Base-by-base conservation (phyloP, 2,113 vertebrate species). In the Limnothrissa miodon region DNA sequence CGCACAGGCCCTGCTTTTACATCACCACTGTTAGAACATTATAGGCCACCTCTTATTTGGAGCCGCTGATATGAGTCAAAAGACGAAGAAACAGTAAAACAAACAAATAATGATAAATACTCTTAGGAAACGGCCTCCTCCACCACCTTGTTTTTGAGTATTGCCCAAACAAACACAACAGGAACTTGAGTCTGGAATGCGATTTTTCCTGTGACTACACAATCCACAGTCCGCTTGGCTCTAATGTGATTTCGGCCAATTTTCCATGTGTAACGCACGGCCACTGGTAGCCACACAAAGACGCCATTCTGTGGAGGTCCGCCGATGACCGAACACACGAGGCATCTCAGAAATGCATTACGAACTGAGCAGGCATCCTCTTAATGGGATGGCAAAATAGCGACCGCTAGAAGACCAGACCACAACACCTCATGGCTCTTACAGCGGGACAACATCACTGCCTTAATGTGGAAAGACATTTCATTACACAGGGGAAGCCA, bases 201-300 rank as follows among this genome's bases (percentile, higher is more conserved):
- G 1, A n/a, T 23, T 56, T 23, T 6, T 45, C n/a, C 62, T 79
- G 33, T 39, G 45, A n/a, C 42, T 23, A 78, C 21, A 33, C 15
- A 33, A 36, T 17, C 13, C 42, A 25, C 8, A 36, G n/a, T 46
- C 74, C 25, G 15, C n/a, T 48, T 78, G n/a, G 29, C 25, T 10
- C 7, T 85, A 87, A 87, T 83, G 80, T 33, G 42, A 82, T 81
- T 66, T 84, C 33, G 10, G 5, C 80, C 56, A 48, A 80, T 48
- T 78, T 33, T 79, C 59, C 81, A 79, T 78, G 19, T 13, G 33
- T 74, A 74, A 74, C 66, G 66, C 13, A 36, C 66, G 13, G 0
- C 2, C 25, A 15, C 33, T 74, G 1, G 66, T 15, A 29, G 0
- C 11, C 29, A 17, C 66, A 74, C 66, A 74, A 74, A 36, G 66